Percentiles rank a stretch among this genome's conserved stretches.
phyloP scores from a whole-genome alignment of 2,113 vertebrate genomes.

The Syngnathus typhle region DNA sequence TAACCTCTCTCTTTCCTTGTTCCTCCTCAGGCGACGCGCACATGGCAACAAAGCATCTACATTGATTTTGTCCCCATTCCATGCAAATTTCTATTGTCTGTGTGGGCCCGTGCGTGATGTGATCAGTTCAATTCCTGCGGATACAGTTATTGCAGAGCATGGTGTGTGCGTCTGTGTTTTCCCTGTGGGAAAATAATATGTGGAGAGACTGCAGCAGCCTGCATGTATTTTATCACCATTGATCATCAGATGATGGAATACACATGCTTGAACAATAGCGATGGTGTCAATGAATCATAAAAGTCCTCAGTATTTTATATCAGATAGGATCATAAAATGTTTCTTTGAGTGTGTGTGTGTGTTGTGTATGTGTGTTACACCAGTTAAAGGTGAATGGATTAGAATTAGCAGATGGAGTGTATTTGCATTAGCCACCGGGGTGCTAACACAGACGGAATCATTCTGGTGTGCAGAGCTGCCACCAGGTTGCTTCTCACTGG shows the following conservation, averaged over 20 bases:
- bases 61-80: constrained; percentile 5
- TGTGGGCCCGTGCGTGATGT: constrained; percentile 1
- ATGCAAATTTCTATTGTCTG: background rate
- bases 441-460: constrained; percentile 58
- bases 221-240: constrained; percentile 46
- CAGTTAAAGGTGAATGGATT: constrained; percentile 42
- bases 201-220: constrained; percentile 38
- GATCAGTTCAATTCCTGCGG: constrained; percentile 12
- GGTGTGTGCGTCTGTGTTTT: constrained; percentile 13
- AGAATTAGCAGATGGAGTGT: constrained; percentile 67
- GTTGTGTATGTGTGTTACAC: constrained; percentile 28
- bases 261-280: constrained; percentile 47
- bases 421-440: constrained; percentile 60
- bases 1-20: constrained; percentile 37
- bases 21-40: constrained; percentile 29
- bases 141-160: constrained; percentile 26
- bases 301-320: constrained; percentile 30
- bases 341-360: constrained; percentile 22
- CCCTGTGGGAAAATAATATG: constrained; percentile 21
- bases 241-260: constrained; percentile 52
- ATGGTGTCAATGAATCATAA: constrained; percentile 64
- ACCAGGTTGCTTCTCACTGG: constrained; percentile 53
- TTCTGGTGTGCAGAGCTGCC: constrained; percentile 51
- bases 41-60: background rate
- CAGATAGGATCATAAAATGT: constrained; percentile 20